Conservation (phyloP, 2,888 invertebrate genomes). For the Syrista parreyssii region DNA sequence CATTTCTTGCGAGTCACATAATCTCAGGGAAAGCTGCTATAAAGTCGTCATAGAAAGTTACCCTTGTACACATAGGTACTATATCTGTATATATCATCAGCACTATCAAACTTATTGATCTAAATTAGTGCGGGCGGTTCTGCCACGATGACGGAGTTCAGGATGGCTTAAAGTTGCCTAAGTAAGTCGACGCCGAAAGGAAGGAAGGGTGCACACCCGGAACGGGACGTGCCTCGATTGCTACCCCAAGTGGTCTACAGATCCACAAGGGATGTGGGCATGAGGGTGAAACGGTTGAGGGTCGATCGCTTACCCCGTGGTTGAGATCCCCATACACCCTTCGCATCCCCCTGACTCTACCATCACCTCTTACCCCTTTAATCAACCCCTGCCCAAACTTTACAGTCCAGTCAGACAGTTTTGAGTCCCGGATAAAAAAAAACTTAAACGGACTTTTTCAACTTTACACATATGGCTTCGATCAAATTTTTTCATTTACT, state of each 20-base stretch:
- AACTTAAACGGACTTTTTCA: not conserved
- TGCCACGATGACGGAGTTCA: not conserved
- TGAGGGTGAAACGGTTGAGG: not conserved
- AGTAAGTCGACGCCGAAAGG: not conserved
- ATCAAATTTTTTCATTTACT: not conserved
- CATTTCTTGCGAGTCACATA: not conserved
- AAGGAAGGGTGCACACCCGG: not conserved
- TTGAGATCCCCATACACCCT: not conserved
- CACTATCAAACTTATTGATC: not conserved
- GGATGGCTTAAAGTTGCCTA: not conserved
- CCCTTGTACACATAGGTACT: not conserved
- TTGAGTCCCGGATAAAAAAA: not conserved
- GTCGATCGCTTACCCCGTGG: not conserved
- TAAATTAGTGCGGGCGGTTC: not conserved
- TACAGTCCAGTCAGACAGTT: not conserved
- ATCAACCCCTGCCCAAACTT: not conserved
- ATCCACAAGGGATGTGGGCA: not conserved
- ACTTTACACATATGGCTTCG: not conserved
- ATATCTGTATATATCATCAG: not conserved
- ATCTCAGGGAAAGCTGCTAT: not conserved
- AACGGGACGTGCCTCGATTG: not conserved
- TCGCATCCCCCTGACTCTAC: not conserved
- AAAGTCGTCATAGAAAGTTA: not conserved
- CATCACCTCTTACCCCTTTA: not conserved
- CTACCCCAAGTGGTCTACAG: not conserved